Percentiles rank a stretch among this genome's conserved stretches.
Conservation (phyloP, 2,888 invertebrate species). For the Rambutsinella grinnellia region DNA sequence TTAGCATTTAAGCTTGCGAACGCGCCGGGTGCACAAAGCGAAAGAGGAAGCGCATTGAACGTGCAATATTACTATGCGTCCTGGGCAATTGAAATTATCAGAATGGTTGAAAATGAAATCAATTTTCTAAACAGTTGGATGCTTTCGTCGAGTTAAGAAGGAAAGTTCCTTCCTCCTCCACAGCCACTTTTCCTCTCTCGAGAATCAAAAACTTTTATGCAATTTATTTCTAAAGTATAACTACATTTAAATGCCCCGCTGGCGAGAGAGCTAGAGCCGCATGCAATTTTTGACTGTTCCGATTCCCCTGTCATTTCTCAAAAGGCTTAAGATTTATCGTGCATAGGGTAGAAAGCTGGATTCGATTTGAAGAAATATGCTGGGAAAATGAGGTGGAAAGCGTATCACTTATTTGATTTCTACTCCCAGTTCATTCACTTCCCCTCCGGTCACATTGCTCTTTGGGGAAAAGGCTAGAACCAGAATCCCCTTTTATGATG, state of each 20-base stretch:
- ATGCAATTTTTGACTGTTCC: conserved; percentile 37
- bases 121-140: conserved; percentile 45
- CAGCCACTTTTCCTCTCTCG: too few relatives aligned
- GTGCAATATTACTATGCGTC: too few relatives aligned
- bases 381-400: conserved; percentile 41
- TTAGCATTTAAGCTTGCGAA: too few relatives aligned
- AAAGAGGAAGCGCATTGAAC: too few relatives aligned
- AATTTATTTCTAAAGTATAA: too few relatives aligned
- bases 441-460: conserved; percentile 17
- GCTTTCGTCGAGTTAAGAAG: conserved; percentile 3
- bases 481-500: background rate
- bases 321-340: conserved; percentile 35
- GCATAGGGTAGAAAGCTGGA: conserved; percentile 16
- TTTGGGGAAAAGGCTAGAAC: conserved; percentile 15
- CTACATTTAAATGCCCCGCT: too few relatives aligned
- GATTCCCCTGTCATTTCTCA: conserved; percentile 39
- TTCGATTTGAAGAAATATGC: conserved; percentile 20
- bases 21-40: too few relatives aligned
- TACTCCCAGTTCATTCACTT: conserved; percentile 8
- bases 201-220: too few relatives aligned
- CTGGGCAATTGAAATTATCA: too few relatives aligned
- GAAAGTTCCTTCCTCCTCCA: too few relatives aligned
- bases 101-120: conserved; percentile 36
- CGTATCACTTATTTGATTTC: conserved; percentile 14
- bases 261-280: too few relatives aligned